These are phyloP conservation scores for Sipunculus nudus DNA, from an alignment of 2,888 invertebrate genomes.

Conservation along the genomic window DNA sequence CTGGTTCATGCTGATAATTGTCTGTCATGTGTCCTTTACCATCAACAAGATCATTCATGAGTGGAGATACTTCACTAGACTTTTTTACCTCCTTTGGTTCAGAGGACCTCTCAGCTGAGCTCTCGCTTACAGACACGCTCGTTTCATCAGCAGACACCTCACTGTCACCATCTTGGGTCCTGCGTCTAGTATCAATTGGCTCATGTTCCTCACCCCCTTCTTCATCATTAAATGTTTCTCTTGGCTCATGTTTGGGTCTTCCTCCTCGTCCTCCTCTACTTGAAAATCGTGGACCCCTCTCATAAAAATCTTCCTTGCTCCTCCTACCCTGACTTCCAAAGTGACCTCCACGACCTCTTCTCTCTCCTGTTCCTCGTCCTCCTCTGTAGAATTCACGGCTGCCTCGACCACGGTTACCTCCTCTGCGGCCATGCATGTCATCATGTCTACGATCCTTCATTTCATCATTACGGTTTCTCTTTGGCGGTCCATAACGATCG, in stretches of 20 bases:
- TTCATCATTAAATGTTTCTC: slow-evolving; percentile 6
- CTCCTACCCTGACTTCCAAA: neutral
- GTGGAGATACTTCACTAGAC: slow-evolving; percentile 1
- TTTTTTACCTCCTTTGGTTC: slow-evolving; percentile 11
- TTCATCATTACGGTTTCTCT: neutral
- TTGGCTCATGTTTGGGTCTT: neutral
- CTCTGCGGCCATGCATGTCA: too few species aligned
- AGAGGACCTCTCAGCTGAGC: slow-evolving; percentile 45
- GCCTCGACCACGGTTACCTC: slow-evolving; percentile 46
- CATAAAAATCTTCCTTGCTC: neutral
- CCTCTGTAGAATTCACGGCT: slow-evolving; percentile 48
- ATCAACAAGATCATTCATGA: neutral
- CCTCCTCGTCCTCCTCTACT: slow-evolving; percentile 3
- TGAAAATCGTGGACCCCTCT: neutral
- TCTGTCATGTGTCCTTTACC: too few species aligned
- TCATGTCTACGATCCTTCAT: neutral
- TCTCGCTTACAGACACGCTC: slow-evolving; percentile 57
- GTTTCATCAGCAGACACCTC: slow-evolving; percentile 53
- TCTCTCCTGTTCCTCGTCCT: slow-evolving; percentile 67
- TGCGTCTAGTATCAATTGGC: slow-evolving; percentile 7
- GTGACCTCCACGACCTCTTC: slow-evolving; percentile 66
- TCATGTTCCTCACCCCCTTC: slow-evolving; percentile 18
- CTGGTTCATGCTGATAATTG: too few species aligned
- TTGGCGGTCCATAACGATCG: too few species aligned
- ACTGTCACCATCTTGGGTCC: slow-evolving; percentile 14